Conservation (phyloP, 2,888 invertebrate genomes). For the Lapara coniferarum region DNA sequence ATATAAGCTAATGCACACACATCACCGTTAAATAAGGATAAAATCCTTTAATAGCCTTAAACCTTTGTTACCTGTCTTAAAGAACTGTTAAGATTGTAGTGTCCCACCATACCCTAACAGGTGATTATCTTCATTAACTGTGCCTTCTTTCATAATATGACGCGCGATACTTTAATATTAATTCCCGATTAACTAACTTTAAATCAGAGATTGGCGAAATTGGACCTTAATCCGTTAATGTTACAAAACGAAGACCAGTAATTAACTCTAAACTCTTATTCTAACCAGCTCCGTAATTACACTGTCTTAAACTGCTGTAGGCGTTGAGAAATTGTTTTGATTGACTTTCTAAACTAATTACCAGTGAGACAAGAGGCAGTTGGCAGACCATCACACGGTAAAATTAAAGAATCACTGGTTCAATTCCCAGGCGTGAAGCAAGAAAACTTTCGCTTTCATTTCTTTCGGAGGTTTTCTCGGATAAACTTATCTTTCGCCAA, state of each 20-base stretch:
- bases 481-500: background rate
- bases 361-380: constrained; percentile 41
- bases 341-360: constrained; percentile 56
- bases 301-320: constrained; percentile 44
- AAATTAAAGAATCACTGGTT: constrained; percentile 28
- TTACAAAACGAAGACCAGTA: constrained; percentile 9
- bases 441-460: constrained; percentile 23
- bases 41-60: too few relatives aligned
- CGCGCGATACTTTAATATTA: too few relatives aligned
- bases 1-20: too few relatives aligned
- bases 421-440: constrained; percentile 24
- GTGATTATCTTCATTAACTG: too few relatives aligned
- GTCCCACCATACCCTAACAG: too few relatives aligned
- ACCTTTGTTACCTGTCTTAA: too few relatives aligned
- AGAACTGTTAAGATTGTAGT: too few relatives aligned
- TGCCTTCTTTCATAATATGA: too few relatives aligned
- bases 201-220: too few relatives aligned
- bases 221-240: background rate
- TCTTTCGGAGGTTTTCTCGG: background rate
- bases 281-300: constrained; percentile 44
- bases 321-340: constrained; percentile 45
- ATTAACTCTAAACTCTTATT: constrained; percentile 33
- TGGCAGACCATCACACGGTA: constrained; percentile 33
- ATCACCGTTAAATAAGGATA: too few relatives aligned
- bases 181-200: too few relatives aligned